Evolutionary conservation across 2,888 invertebrate genomes (phyloP).

Genomic region (Mimachlamys varia): DNA sequence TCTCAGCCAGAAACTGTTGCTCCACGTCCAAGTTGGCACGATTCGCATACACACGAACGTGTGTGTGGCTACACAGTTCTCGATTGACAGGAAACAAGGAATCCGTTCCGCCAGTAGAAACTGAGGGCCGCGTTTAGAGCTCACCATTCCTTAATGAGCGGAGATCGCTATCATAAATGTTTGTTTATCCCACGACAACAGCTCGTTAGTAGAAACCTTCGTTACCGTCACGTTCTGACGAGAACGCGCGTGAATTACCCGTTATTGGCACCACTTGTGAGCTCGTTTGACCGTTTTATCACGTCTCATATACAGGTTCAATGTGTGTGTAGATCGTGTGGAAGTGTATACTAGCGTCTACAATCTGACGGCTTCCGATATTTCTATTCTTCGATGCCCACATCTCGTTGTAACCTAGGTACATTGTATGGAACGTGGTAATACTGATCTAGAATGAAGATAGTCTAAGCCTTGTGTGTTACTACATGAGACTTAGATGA

Average conservation of each 20-base stretch:
- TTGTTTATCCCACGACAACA: neutral
- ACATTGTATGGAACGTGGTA: no score
- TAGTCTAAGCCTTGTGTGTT: no score
- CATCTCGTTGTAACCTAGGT: no score
- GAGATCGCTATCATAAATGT: slow-evolving; percentile 14
- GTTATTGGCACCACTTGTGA: slow-evolving; percentile 16
- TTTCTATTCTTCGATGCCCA: no score
- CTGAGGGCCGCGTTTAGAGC: neutral
- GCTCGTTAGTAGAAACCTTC: neutral
- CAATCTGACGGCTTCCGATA: no score
- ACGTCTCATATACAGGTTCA: neutral
- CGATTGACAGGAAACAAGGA: neutral
- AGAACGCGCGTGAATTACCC: neutral
- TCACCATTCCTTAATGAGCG: neutral
- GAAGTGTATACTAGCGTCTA: neutral
- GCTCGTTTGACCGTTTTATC: neutral
- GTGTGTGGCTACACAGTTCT: neutral
- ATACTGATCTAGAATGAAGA: no score
- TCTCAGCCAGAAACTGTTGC: neutral
- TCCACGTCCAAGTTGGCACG: neutral
- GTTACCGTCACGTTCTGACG: neutral
- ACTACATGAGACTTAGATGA: no score
- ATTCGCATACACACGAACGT: neutral
- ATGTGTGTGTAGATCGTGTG: neutral
- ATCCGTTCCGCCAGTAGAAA: neutral